A percentile compares a stretch with the other conserved stretches of the same genome.
phyloP scores from a whole-genome alignment of 1,140 invertebrate genomes.

The Drosophila rufa region DNA sequence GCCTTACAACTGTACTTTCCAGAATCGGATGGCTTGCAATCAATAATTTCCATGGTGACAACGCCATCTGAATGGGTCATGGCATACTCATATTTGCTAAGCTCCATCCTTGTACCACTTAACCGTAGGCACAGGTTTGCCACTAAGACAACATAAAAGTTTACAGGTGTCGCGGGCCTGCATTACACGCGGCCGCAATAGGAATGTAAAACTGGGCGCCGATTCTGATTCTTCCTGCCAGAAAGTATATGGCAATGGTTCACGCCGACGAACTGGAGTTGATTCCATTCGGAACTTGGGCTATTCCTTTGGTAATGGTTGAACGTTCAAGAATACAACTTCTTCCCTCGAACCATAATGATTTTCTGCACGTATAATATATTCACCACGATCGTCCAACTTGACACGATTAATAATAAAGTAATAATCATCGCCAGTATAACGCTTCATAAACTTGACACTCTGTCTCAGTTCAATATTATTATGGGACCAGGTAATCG shows the following conservation, averaged over 20 bases:
- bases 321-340: slow-evolving; percentile 98
- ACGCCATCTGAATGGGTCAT: slow-evolving; percentile 97
- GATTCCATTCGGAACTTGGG: slow-evolving; percentile 92
- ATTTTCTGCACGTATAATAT: slow-evolving; percentile 98
- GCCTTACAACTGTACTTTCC: slow-evolving; percentile 98
- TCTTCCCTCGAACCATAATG: slow-evolving; percentile 98
- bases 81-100: slow-evolving; percentile 95
- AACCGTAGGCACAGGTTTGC: slow-evolving; percentile 96
- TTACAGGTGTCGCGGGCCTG: slow-evolving; percentile 98
- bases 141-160: slow-evolving; percentile 97
- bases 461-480: slow-evolving; percentile 97
- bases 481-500: slow-evolving; percentile 97
- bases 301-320: slow-evolving; percentile 94
- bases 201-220: slow-evolving; percentile 98
- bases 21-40: slow-evolving; percentile 96
- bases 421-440: slow-evolving; percentile 97
- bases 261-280: slow-evolving; percentile 89
- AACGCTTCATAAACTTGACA: slow-evolving; percentile 99
- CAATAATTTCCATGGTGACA: slow-evolving; percentile 97
- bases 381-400: slow-evolving; percentile 97
- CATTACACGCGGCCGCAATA: slow-evolving; percentile 98
- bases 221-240: slow-evolving; percentile 96
- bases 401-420: slow-evolving; percentile 98
- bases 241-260: slow-evolving; percentile 90
- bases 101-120: slow-evolving; percentile 97